Conservation (phyloP, 2,888 invertebrate genomes). For the Xestia sexstrigata region DNA sequence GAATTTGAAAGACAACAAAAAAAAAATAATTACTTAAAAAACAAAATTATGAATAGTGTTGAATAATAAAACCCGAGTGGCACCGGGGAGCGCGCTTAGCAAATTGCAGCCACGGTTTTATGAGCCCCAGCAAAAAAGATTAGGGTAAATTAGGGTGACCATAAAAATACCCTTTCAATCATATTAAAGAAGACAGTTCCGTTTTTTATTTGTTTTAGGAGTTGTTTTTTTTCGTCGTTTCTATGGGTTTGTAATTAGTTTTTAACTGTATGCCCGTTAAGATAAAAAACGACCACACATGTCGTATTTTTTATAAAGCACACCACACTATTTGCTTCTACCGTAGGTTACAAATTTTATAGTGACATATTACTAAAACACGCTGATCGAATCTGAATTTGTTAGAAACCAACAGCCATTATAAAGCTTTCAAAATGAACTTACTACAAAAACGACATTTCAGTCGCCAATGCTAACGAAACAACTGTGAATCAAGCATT, state of each 20-base stretch:
- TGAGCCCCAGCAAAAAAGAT: constrained; percentile 50
- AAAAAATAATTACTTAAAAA: constrained; percentile 23
- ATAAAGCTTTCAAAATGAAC: too few species aligned
- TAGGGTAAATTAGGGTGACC: constrained; percentile 50
- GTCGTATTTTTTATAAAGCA: not conserved
- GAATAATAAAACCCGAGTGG: constrained; percentile 40
- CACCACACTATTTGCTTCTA: too few species aligned
- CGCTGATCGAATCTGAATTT: too few species aligned
- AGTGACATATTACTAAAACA: too few species aligned
- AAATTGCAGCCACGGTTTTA: constrained; percentile 59
- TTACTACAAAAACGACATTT: too few species aligned
- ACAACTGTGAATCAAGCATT: too few species aligned
- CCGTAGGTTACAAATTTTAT: too few species aligned
- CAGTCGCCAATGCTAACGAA: too few species aligned
- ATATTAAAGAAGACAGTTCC: not conserved
- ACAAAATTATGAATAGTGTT: constrained; percentile 36
- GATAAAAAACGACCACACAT: not conserved
- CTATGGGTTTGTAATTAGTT: constrained; percentile 1
- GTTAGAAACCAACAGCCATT: too few species aligned
- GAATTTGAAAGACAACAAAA: constrained; percentile 10
- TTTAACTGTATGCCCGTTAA: not conserved
- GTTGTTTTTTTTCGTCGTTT: not conserved
- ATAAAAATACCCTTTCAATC: constrained; percentile 22
- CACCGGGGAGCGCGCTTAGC: constrained; percentile 51
- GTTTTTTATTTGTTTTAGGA: not conserved